Evolutionary conservation across 2,113 vertebrate species (phyloP).

Genomic region (human): GRCh38 chr6:20763501-20764000

Average conservation of each 20-base stretch:
- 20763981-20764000: not conserved
- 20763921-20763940: not conserved
- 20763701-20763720: not conserved
- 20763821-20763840: not conserved
- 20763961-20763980: not conserved
- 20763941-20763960: not conserved
- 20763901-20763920: not conserved
- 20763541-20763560: not conserved
- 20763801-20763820: not conserved
- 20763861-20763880: not conserved
- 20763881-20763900: not conserved
- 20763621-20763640: not conserved
- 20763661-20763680: not conserved
- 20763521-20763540: constrained; percentile 19
- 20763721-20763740: not conserved
- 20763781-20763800: not conserved
- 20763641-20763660: not conserved
- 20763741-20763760: not conserved
- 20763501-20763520: not conserved
- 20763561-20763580: not conserved
- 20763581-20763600: not conserved
- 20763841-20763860: not conserved
- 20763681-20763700: not conserved
- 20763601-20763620: not conserved
- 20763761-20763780: not conserved